These are phyloP conservation scores for Liolophura sinensis DNA, from an alignment of 1,140 invertebrate species.

Conservation along the genomic window DNA sequence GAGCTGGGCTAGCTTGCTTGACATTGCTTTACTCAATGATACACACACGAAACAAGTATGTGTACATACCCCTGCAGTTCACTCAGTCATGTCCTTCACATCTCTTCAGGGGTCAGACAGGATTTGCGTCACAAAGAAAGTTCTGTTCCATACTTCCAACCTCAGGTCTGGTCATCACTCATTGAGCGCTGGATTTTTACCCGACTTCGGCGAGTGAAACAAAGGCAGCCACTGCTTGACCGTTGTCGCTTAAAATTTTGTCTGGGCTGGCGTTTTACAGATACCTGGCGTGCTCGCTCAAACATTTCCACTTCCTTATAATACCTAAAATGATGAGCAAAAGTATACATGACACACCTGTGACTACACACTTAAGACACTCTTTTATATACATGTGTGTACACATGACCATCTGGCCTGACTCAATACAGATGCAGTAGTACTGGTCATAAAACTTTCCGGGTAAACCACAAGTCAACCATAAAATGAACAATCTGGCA, in stretches of 20 bases:
- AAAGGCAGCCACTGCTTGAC: conserved; percentile 1
- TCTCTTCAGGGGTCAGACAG: not conserved
- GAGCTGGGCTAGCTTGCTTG: not conserved
- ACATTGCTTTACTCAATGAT: not conserved
- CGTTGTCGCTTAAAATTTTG: not conserved
- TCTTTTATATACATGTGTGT: not conserved
- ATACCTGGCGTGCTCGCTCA: not conserved
- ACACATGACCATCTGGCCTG: not conserved
- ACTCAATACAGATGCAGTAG: not conserved
- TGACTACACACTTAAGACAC: not conserved
- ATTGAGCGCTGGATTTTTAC: no score
- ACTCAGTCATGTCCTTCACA: not conserved
- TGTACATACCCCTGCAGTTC: not conserved
- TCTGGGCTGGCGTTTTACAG: not conserved
- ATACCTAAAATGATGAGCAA: not conserved
- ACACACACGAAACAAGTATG: not conserved
- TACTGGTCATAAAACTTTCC: no score
- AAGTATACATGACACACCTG: not conserved
- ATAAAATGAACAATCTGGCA: no score
- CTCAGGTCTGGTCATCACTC: no score
- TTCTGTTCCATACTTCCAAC: not conserved
- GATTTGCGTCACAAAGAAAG: not conserved
- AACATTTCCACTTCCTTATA: not conserved
- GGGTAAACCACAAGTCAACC: no score
- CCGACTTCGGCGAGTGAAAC: not conserved